Conservation (phyloP, 2,113 vertebrate genomes). For the Scomber scombrus region DNA sequence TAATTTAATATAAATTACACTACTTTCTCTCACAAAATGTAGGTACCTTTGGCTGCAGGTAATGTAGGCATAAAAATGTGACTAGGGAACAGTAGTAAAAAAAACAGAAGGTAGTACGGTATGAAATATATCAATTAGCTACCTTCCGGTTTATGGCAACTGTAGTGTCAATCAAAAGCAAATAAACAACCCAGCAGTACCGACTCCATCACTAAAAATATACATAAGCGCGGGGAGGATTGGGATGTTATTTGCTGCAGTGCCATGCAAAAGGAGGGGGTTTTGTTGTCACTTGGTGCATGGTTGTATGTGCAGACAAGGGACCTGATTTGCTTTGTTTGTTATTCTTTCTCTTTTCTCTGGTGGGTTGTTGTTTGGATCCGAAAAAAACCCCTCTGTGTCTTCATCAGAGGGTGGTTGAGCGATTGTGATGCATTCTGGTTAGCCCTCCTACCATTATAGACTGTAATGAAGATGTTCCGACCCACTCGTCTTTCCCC, state of each 20-base stretch:
- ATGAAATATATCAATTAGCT: constrained; percentile 56
- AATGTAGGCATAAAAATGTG: constrained; percentile 4
- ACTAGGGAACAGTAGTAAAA: constrained; percentile 7
- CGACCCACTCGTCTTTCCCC: constrained; percentile 47
- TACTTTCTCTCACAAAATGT: not conserved
- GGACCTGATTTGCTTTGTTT: constrained; percentile 73
- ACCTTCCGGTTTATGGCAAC: constrained; percentile 24
- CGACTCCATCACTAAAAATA: constrained; percentile 22
- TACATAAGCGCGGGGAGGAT: constrained; percentile 28
- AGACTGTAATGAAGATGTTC: constrained; percentile 65
- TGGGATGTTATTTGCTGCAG: constrained; percentile 52
- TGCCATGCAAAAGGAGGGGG: constrained; percentile 36
- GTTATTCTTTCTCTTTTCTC: constrained; percentile 56
- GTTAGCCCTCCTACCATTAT: constrained; percentile 48
- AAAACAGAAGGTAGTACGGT: constrained; percentile 5
- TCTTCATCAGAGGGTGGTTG: constrained; percentile 59
- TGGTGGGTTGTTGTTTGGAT: constrained; percentile 68
- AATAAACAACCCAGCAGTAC: constrained; percentile 36
- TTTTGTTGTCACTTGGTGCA: constrained; percentile 44
- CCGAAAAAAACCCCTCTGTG: constrained; percentile 56
- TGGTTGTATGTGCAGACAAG: constrained; percentile 45
- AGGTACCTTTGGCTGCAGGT: not conserved
- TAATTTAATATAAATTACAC: not conserved
- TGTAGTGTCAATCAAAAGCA: constrained; percentile 36
- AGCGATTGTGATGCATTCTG: constrained; percentile 56